Conservation (phyloP, 2,113 vertebrate species). For the Podiceps cristatus region DNA sequence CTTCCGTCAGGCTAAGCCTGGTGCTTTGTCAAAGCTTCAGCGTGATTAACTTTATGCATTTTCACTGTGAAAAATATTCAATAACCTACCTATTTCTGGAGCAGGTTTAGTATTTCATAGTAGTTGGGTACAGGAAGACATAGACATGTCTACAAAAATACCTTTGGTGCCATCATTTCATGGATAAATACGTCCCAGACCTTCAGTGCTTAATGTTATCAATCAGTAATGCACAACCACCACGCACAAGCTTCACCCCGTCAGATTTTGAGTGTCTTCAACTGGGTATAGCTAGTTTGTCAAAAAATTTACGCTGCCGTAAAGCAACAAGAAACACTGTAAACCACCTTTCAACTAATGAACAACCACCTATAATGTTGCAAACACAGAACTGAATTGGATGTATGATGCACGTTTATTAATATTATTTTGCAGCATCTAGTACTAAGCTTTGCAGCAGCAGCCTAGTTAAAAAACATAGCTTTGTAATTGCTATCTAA, state of each 20-base stretch:
- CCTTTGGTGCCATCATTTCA: background rate
- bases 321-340: background rate
- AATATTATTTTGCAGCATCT: background rate
- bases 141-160: background rate
- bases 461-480: background rate
- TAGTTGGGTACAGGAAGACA: background rate
- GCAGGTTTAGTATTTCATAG: background rate
- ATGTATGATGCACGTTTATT: rapidly evolving
- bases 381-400: background rate
- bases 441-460: background rate
- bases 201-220: background rate
- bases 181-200: background rate
- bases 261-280: background rate
- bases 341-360: background rate
- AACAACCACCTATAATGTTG: rapidly evolving
- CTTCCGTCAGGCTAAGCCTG: background rate
- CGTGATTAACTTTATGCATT: background rate
- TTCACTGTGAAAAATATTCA: background rate
- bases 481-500: background rate
- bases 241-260: background rate
- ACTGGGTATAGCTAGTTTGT: background rate
- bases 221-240: background rate
- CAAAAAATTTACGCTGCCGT: background rate
- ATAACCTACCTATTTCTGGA: background rate
- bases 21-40: background rate